Percentiles rank a stretch among this genome's conserved stretches.
phyloP scores from a whole-genome alignment of 1,140 invertebrate genomes.

The Cryptotermes secundus region DNA sequence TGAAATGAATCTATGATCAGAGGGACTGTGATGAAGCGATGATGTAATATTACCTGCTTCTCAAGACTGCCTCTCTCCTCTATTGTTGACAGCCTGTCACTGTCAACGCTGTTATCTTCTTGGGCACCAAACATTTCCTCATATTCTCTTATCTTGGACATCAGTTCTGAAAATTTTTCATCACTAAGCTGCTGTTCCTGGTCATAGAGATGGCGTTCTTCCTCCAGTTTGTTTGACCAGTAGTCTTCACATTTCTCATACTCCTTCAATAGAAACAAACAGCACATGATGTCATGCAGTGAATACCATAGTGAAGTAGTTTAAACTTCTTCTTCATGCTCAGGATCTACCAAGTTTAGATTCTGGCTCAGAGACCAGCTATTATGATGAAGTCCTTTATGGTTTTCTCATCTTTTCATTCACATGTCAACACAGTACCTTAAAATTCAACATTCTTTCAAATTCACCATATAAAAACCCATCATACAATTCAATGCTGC shows the following conservation, averaged over 20 bases:
- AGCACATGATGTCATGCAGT: background rate
- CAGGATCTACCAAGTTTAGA: no score
- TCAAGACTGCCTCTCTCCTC: constrained; percentile 73
- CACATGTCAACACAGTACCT: no score
- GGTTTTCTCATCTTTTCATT: no score
- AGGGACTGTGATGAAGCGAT: no score
- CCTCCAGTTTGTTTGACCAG: constrained; percentile 74
- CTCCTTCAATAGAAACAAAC: constrained; percentile 48
- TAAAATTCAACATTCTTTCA: no score
- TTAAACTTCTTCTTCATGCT: no score
- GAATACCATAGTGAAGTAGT: background rate
- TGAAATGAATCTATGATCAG: no score
- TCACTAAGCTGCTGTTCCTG: constrained; percentile 74
- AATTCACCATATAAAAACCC: no score
- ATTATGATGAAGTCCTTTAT: no score
- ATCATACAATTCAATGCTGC: no score
- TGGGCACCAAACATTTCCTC: constrained; percentile 66
- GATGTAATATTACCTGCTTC: constrained; percentile 52
- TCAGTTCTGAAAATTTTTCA: constrained; percentile 72
- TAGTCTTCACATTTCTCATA: constrained; percentile 85
- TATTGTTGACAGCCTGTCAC: constrained; percentile 66
- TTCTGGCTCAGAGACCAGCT: no score
- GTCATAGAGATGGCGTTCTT: constrained; percentile 72
- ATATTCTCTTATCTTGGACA: constrained; percentile 74
- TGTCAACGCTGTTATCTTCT: constrained; percentile 51